Percentiles rank a stretch among this genome's conserved stretches.
These are phyloP conservation scores for Sorex fumeus DNA, from an alignment of 2,113 vertebrate species.

Conservation along the genomic window DNA sequence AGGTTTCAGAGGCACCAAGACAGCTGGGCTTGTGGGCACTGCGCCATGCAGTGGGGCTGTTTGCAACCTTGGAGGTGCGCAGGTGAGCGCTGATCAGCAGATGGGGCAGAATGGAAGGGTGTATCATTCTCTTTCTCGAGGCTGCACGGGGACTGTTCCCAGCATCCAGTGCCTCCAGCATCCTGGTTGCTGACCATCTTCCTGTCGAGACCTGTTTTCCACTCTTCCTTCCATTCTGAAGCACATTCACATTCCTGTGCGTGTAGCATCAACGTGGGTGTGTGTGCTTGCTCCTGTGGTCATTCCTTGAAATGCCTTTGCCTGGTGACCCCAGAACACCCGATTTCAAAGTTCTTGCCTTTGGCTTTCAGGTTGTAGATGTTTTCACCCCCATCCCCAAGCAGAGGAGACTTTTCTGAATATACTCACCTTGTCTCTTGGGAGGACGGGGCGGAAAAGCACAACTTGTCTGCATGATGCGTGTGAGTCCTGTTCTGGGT, in stretches of 20 bases:
- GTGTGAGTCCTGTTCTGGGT: not conserved
- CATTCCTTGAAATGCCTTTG: not conserved
- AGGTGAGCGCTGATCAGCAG: not conserved
- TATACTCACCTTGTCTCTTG: not conserved
- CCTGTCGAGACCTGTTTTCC: not conserved
- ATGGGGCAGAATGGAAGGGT: not conserved
- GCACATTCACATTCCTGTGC: not conserved
- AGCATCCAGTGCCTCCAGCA: too few relatives aligned
- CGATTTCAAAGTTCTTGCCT: not conserved
- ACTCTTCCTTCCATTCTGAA: conserved; percentile 14
- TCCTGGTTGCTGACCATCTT: not conserved
- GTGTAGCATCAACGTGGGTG: not conserved
- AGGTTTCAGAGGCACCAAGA: not conserved
- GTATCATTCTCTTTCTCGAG: not conserved
- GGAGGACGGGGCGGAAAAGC: not conserved
- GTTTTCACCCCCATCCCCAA: not conserved
- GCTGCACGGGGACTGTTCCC: not conserved
- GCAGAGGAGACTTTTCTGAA: not conserved
- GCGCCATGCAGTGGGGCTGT: not conserved
- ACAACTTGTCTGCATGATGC: not conserved
- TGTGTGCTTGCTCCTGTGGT: not conserved
- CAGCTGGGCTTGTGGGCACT: not conserved
- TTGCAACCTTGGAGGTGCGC: not conserved
- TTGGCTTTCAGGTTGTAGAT: not conserved
- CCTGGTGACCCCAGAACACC: not conserved